Percentiles rank a stretch among this genome's conserved stretches.
phyloP scores from a whole-genome alignment of 2,797 vertebrate genomes.

The Orientallactaga sibirica region DNA sequence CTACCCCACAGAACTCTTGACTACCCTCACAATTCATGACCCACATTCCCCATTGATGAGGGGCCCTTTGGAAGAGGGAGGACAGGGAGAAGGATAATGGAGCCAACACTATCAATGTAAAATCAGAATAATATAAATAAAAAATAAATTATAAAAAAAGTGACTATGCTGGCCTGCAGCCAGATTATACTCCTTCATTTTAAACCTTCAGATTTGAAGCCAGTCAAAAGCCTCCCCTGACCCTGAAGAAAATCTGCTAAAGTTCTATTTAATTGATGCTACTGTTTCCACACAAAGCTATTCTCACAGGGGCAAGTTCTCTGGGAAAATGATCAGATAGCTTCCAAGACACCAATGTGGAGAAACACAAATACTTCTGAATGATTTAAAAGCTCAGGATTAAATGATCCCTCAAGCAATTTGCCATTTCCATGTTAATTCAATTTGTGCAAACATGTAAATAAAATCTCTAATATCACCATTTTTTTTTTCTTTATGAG shows the following conservation, averaged over 20 bases:
- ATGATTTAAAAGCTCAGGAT: conserved; percentile 63
- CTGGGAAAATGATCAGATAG: conserved; percentile 63
- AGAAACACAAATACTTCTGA: conserved; percentile 74
- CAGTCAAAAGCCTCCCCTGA: not conserved
- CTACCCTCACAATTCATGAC: too few species aligned
- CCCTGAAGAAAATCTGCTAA: not conserved
- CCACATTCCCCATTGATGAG: too few species aligned
- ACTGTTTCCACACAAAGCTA: conserved; percentile 1
- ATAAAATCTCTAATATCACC: conserved; percentile 80
- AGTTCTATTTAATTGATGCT: not conserved
- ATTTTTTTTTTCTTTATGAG: conserved; percentile 80
- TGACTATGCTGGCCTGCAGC: not conserved
- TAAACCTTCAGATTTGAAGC: not conserved
- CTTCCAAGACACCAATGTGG: conserved; percentile 55
- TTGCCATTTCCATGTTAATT: conserved; percentile 81
- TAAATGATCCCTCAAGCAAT: conserved; percentile 78
- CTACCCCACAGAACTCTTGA: too few species aligned
- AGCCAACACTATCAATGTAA: too few species aligned
- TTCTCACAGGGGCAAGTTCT: not conserved
- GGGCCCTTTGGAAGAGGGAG: too few species aligned
- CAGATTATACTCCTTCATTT: not conserved
- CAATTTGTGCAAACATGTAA: conserved; percentile 79
- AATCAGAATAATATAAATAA: too few species aligned
- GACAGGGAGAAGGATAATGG: too few species aligned
- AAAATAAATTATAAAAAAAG: too few species aligned